Percentiles rank a stretch among this genome's conserved stretches.
Evolutionary conservation across 2,888 invertebrate genomes (phyloP).

Genomic region (Elysia crispata): DNA sequence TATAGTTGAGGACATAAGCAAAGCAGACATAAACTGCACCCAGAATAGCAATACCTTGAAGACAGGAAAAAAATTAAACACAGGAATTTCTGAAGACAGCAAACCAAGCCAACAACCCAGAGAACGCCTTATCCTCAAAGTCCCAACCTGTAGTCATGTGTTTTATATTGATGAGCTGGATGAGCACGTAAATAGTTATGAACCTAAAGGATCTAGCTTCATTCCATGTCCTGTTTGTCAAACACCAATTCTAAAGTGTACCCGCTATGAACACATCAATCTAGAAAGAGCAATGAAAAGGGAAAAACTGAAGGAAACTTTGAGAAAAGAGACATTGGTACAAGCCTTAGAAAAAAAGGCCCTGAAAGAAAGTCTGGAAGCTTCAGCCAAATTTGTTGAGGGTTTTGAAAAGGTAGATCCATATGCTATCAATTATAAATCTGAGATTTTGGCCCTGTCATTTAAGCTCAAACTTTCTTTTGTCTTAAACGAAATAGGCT

Average conservation of each 20-base stretch:
- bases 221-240: conserved; percentile 47
- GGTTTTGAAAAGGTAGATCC: conserved; percentile 3
- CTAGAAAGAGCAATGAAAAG: not conserved
- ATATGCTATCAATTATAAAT: not conserved
- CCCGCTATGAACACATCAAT: conserved; percentile 39
- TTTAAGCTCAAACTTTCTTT: conserved; percentile 38
- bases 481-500: conserved; percentile 34
- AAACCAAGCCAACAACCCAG: not conserved
- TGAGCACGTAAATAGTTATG: conserved; percentile 32
- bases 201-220: conserved; percentile 15
- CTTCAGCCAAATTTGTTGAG: not conserved
- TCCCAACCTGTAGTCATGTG: conserved; percentile 45
- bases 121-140: conserved; percentile 22
- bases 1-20: no score
- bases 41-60: not conserved
- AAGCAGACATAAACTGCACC: no score
- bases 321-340: not conserved
- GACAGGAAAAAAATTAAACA: not conserved
- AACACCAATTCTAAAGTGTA: conserved; percentile 41
- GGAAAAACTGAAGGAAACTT: conserved; percentile 6
- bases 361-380: conserved; percentile 12
- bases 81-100: not conserved
- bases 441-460: conserved; percentile 11
- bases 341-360: not conserved
- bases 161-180: conserved; percentile 46